Evolutionary conservation across 2,113 vertebrate genomes (phyloP), one percentile per base, ranked within the genome.

Genomic region (Pseudopipra pipra): DNA sequence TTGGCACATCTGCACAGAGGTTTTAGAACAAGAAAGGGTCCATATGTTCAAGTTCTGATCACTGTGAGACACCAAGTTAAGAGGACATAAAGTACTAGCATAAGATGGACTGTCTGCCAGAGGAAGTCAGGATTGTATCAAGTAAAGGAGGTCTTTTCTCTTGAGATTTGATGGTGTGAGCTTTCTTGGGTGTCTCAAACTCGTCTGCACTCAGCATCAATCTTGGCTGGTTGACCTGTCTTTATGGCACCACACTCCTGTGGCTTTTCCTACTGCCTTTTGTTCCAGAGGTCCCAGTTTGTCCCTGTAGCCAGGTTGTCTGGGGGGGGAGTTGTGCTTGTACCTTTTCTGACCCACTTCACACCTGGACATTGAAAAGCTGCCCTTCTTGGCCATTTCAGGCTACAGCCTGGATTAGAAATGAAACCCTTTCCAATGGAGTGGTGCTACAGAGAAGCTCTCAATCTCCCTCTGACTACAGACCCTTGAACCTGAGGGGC

Each of bases 151-250:
- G 5, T 4, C 14, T 82, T 77, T 51, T 37, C 35, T 35, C 23
- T 76, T 77, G 49, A 68, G 43, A 28, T n/a, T 21, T 75, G 41
- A 9, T 55, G 20, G 1, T 11, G 2, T 31, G 18, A 35, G 31
- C 55, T 68, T 76, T 46, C 58, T 71, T 75, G 78, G 37, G 13
- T 35, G 12, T 51, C 24, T 85, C 44, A 68, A 20, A 31, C 5
- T 58, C 27, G 4, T 30, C 3, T 3, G 19, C 25, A 54, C 16
- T 49, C 20, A 14, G 0, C 39, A 31, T 33, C 39, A 37, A 0
- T 31, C 35, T 75, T 31, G 37, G 22, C 71, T 58, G 49, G 24
- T 19, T 67, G 9, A n/a, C 54, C n/a, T 68, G 1, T 51, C 31
- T 20, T 20, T 37, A 9, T 71, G 43, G 8, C 27, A 39, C 31